phyloP scores from a whole-genome alignment of 1,140 invertebrate species.

The Brevipalpus yothersi region DNA sequence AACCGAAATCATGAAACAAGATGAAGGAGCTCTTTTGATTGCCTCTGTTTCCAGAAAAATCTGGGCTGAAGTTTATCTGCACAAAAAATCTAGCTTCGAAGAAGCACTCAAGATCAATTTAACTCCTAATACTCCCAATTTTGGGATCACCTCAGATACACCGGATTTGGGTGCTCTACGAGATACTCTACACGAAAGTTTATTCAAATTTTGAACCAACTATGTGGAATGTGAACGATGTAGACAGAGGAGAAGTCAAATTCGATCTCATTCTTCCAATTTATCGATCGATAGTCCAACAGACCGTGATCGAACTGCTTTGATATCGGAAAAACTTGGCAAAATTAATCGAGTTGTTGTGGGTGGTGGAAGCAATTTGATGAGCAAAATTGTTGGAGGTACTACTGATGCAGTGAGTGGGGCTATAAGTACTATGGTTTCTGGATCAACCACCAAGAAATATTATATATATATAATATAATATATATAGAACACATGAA shows the following conservation, averaged over 20 bases:
- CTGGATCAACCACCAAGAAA: slow-evolving; percentile 1
- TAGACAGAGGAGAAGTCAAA: not conserved
- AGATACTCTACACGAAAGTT: slow-evolving; percentile 1
- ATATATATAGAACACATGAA: not conserved
- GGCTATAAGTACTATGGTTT: slow-evolving; percentile 1
- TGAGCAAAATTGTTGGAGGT: slow-evolving; percentile 7
- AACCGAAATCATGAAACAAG: slow-evolving; percentile 17
- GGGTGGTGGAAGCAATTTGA: not conserved
- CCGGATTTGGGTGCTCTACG: slow-evolving; percentile 4
- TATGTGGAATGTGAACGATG: slow-evolving; percentile 6
- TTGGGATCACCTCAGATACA: slow-evolving; percentile 1
- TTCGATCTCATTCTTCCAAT: not conserved
- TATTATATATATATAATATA: too few species aligned
- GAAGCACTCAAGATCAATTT: slow-evolving; percentile 8
- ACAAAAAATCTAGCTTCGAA: slow-evolving; percentile 59
- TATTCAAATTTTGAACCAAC: slow-evolving; percentile 2
- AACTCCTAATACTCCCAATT: not conserved
- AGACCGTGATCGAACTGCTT: not conserved
- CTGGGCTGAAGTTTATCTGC: slow-evolving; percentile 89
- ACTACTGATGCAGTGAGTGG: slow-evolving; percentile 3
- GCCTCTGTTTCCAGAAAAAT: slow-evolving; percentile 61
- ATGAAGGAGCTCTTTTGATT: slow-evolving; percentile 51
- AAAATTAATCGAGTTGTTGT: slow-evolving; percentile 8
- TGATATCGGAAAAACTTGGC: slow-evolving; percentile 5
- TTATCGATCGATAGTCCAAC: not conserved